Evolutionary conservation across 1,140 invertebrate genomes (phyloP).

Genomic region (Drosophila repletoides): DNA sequence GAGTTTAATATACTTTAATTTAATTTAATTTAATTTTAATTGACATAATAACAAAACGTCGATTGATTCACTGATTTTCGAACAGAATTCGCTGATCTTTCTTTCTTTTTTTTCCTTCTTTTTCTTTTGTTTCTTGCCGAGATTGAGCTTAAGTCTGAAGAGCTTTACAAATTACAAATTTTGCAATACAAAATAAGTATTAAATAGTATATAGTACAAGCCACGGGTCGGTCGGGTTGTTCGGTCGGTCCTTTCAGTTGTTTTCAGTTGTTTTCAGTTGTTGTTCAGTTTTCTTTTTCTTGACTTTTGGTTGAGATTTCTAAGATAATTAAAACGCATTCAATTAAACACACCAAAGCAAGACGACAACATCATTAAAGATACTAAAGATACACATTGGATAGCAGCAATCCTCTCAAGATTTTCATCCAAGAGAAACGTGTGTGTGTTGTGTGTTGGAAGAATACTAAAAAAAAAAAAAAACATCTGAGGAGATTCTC

Average conservation of each 20-base stretch:
- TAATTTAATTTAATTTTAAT: not conserved
- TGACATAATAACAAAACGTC: slow-evolving; percentile 37
- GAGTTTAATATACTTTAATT: not conserved
- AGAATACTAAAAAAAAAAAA: too few species aligned
- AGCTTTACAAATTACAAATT: slow-evolving; percentile 56
- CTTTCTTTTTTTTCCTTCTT: slow-evolving; percentile 6
- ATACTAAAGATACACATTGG: too few species aligned
- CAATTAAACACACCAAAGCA: slow-evolving; percentile 79
- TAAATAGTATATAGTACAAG: slow-evolving; percentile 56
- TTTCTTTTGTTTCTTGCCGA: not conserved
- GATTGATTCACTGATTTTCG: slow-evolving; percentile 15
- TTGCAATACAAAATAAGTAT: slow-evolving; percentile 63
- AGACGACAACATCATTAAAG: slow-evolving; percentile 31
- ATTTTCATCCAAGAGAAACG: too few species aligned
- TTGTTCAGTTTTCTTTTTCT: slow-evolving; percentile 37
- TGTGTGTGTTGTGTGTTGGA: too few species aligned
- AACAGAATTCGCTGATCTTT: slow-evolving; percentile 41
- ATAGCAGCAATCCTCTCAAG: too few species aligned
- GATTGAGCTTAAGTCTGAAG: slow-evolving; percentile 13
- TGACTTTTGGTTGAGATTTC: slow-evolving; percentile 68
- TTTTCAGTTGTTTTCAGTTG: slow-evolving; percentile 9
- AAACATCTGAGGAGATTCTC: too few species aligned
- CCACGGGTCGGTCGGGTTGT: slow-evolving; percentile 30
- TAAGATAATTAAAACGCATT: slow-evolving; percentile 78
- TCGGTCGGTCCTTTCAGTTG: slow-evolving; percentile 18